Evolutionary conservation across 2,113 vertebrate species (phyloP), one percentile per base, ranked within the genome.

Genomic region (Gasterosteus nipponicus): DNA sequence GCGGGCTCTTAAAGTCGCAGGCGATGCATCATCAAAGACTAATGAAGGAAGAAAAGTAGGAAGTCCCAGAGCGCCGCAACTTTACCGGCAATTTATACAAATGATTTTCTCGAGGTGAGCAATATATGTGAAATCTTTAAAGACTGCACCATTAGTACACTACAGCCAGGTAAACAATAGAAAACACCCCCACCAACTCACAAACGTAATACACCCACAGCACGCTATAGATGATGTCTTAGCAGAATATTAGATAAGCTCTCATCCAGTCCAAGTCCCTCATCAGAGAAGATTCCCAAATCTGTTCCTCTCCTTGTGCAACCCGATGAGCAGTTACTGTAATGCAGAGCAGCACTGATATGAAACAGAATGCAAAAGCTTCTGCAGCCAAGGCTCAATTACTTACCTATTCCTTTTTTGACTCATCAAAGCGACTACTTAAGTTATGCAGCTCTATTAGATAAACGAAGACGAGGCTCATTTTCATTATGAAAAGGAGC

Each of bases 361-460:
- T 87, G 66, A 91, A 89, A 80, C 69, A 75, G 86, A 84, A 80
- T 84, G 46, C 71, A 83, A 85, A 70, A 87, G 56, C 56, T 62
- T 77, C 47, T 73, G 69, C 76, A 83, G 75, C 75, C 57, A 68
- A 47, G 68, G 86, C 90, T 91, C 88, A 85, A 65, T 83, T 84
- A 77, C 83, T 82, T 78, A 86, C 89, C 81, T 86, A 67, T 83
- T 84, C 22, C 68, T 73, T 90, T 85, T 84, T 81, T 84, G 73
- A 84, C 81, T 89, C 87, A 90, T 92, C 86, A 90, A 90, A 91
- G 78, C 10, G 22, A 75, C 84, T 89, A 63, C 86, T 90, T 85
- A 79, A 86, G 85, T 91, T 77, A 82, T 85, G 85, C 8, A 11
- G 70, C 75, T 62, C 66, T 83, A 86, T 89, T 80, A 83, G 75